A percentile compares a stretch with the other conserved stretches of the same genome.
These are phyloP conservation scores for Callorhinus ursinus DNA, from an alignment of 2,113 vertebrate species.

Conservation along the genomic window DNA sequence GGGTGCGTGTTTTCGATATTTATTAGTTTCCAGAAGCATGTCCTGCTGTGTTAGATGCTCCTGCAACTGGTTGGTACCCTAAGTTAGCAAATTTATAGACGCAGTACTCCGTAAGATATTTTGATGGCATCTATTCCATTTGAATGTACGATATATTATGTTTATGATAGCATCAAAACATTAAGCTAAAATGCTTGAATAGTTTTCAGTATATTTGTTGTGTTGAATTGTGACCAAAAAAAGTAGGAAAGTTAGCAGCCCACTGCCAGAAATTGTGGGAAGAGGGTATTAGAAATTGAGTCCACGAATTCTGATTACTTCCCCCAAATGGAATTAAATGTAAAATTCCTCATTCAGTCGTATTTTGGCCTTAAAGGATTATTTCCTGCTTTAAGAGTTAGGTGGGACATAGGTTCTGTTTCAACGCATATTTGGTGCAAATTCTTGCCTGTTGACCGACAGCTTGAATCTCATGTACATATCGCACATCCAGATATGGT, in stretches of 20 bases:
- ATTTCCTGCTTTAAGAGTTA: neutral
- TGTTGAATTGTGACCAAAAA: neutral
- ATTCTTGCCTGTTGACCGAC: neutral
- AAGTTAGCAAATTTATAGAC: neutral
- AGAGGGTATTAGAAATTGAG: neutral
- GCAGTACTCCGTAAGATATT: neutral
- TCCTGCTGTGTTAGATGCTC: neutral
- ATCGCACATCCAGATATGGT: neutral
- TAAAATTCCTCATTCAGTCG: neutral
- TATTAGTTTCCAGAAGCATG: neutral
- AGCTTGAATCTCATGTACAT: neutral
- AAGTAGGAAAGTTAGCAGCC: neutral
- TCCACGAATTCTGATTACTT: neutral
- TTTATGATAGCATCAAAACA: neutral
- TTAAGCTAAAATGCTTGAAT: neutral
- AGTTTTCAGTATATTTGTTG: neutral
- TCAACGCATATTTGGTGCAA: neutral
- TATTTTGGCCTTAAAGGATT: neutral
- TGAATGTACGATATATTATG: neutral
- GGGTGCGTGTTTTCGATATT: neutral
- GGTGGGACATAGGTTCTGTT: neutral
- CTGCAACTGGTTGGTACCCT: neutral
- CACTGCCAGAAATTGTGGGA: neutral
- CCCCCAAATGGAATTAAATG: neutral
- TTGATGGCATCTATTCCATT: neutral